Percentiles rank a stretch among this genome's conserved stretches.
Evolutionary conservation across 1,140 invertebrate species (phyloP).

Genomic region (Daktulosphaira vitifoliae): DNA sequence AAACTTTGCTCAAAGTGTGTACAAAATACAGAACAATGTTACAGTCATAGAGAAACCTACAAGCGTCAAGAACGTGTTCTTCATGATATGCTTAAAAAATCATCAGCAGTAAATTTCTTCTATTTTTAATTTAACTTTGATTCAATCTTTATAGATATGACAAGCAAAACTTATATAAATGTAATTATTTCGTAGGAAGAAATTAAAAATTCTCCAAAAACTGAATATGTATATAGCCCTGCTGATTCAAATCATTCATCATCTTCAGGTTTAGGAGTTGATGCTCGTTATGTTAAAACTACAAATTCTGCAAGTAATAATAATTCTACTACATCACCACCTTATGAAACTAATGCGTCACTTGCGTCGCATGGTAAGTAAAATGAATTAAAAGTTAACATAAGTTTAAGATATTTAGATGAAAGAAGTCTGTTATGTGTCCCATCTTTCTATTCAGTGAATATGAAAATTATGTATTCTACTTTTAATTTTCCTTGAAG

Average conservation of each 20-base stretch:
- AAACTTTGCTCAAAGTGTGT: constrained; percentile 31
- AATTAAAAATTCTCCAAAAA: constrained; percentile 9
- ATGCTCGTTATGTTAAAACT: constrained; percentile 8
- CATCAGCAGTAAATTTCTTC: constrained; percentile 7
- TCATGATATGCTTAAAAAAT: constrained; percentile 17
- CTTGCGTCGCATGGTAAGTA: constrained; percentile 26
- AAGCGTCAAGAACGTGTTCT: constrained; percentile 24
- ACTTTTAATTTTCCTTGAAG: no score
- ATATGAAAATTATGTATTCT: no score
- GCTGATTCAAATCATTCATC: constrained; percentile 29
- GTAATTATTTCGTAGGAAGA: constrained; percentile 18
- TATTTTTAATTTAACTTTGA: neutral
- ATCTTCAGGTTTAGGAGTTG: constrained; percentile 19
- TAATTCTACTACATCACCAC: constrained; percentile 2
- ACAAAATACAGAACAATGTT: constrained; percentile 32
- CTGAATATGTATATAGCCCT: constrained; percentile 23
- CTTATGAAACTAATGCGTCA: constrained; percentile 23
- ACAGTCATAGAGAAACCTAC: constrained; percentile 25
- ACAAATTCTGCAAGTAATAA: constrained; percentile 3
- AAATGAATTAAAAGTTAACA: neutral
- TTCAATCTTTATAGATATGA: neutral
- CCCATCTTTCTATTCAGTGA: no score
- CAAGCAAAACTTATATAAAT: neutral
- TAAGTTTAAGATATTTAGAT: neutral
- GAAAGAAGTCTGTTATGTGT: no score